Evolutionary conservation across 2,797 vertebrate genomes (phyloP), one percentile per base, ranked within the genome.

Genomic region (Phrynocephalus vlangalii): DNA sequence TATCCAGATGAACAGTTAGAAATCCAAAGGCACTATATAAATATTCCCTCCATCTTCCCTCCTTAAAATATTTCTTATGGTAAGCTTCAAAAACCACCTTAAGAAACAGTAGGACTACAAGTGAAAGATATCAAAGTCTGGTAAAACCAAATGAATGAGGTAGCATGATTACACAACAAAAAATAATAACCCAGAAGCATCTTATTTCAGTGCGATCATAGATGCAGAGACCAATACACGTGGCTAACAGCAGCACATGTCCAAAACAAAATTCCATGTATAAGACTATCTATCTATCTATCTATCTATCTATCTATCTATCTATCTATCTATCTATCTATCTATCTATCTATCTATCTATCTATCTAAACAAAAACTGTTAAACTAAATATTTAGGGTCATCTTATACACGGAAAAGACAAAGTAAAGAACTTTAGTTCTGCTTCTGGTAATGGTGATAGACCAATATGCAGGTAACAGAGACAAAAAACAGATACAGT

Each of bases 401-500:
- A 44, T 44, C 38, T 44, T 44, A 44, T 44, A 44, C 38, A 44
- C 10, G 86, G 76, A 71, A 44, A 15, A 56, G 90, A 20, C 0
- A 5, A 66, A 82, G 79, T 83, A 80, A 83, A 66, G 48, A 66
- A 90, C 24, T 10, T 24, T n/a, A 91, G 77, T n/a, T n/a, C n/a
- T n/a, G n/a, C n/a, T n/a, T n/a, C n/a, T 86, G 85, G 70, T 86
- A 38, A 33, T 38, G 82, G 88, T 20, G 16, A 80, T 66, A 90
- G 26, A 84, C 16, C 63, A 56, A 80, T 26, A 87, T 82, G 38
- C 33, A 88, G 28, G 30, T 28, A 84, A 24, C 1, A n/a, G n/a
- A 90, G 63, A 85, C 28, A 86, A 87, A 38, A 89, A 87, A 38
- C 30, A 86, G 86, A 38, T 88, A 87, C 30, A 33, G 82, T 88